Base-by-base conservation (phyloP, 2,888 invertebrate species). In the Dusona sp. region DNA sequence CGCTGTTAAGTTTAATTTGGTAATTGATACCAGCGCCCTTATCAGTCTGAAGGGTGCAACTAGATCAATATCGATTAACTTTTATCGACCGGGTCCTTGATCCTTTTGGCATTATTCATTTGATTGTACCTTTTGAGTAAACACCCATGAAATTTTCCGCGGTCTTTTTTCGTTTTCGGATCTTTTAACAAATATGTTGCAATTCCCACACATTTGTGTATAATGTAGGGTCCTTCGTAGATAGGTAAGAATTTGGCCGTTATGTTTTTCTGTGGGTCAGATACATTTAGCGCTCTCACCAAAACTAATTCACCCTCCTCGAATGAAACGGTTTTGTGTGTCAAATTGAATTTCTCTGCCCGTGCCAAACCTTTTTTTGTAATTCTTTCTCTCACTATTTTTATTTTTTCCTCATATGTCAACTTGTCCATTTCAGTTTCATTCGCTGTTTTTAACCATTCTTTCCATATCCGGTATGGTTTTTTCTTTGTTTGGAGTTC, bases 91-190 rank as follows among this genome's bases (percentile, higher is more conserved):
- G n/a, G n/a, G n/a, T n/a, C n/a, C n/a, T n/a, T n/a, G n/a, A n/a
- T n/a, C n/a, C n/a, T n/a, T n/a, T n/a, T n/a, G n/a, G n/a, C n/a
- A n/a, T n/a, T n/a, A n/a, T n/a, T n/a, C n/a, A n/a, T n/a, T n/a
- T n/a, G n/a, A n/a, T 19, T 4, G 19, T 70, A 70, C 2, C 48
- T 22, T 33, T 51, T 77, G 1, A 77, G n/a, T 0, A 77, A 1
- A n/a, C 77, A 65, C 0, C 45, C 3, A 33, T 77, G 77, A 25
- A 82, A 82, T 8, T 73, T 86, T 0, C 74, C 78, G 1, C 79
- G 38, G 16, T 83, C 79, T 22, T 2, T 22, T 38, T 48, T n/a
- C 0, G 77, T 57, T 0, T 38, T 19, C 2, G 79, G 79, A 1
- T 87, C 25, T 7, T 67, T 51, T 1, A 86, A 19, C 0, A 79